phyloP scores from a whole-genome alignment of 1,140 invertebrate genomes.

The Tetramorium alpestre region DNA sequence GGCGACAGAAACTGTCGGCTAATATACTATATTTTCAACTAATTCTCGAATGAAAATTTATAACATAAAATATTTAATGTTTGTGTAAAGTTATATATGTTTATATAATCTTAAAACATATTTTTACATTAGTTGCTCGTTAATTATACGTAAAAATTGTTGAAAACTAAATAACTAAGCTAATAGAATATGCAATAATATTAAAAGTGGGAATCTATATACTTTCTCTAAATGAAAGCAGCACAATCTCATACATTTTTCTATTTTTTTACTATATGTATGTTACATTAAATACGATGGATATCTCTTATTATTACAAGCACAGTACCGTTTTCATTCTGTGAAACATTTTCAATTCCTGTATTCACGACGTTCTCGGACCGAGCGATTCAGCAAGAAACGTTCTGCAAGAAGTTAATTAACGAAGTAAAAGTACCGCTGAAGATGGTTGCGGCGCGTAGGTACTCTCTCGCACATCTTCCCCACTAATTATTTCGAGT shows the following conservation, averaged over 20 bases:
- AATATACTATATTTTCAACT: neutral
- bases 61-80: neutral
- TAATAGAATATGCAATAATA: neutral
- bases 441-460: neutral
- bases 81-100: no score
- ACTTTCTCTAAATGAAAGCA: neutral
- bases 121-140: neutral
- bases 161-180: neutral
- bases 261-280: neutral
- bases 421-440: constrained; percentile 44
- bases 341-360: neutral
- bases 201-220: neutral
- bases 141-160: neutral
- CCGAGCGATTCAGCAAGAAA: neutral
- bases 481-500: constrained; percentile 64
- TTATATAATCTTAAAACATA: no score
- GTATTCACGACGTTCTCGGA: neutral
- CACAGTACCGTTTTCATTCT: neutral
- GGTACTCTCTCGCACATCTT: constrained; percentile 27
- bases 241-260: neutral
- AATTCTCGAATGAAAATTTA: neutral
- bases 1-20: neutral
- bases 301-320: neutral
- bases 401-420: constrained; percentile 22
- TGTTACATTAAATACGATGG: neutral